Evolutionary conservation across 2,888 invertebrate genomes (phyloP), one percentile per base, ranked within the genome.

Genomic region (Linyphia triangularis): DNA sequence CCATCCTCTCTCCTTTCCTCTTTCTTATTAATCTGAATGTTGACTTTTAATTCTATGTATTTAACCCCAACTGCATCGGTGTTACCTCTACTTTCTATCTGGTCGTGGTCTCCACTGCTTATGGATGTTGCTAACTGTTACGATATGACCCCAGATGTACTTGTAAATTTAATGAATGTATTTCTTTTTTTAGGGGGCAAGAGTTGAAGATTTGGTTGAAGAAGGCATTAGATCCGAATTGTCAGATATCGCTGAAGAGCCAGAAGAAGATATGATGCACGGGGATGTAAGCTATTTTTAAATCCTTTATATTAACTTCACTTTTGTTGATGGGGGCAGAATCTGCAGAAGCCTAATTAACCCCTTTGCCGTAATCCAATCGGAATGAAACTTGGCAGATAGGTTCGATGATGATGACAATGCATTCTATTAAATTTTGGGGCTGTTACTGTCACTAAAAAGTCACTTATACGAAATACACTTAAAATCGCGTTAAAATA

Each of bases 171-270:
- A 2, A 65, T 69, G 30, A 7, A 43, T 30, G 2, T 30, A 0
- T 73, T 57, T 72, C 5, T 28, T 37, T 37, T 84, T 19, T n/a
- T 30, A 89, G 89, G 89, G 89, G 4, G 72, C 84, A 13, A 78
- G 84, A 70, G 89, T 89, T 24, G 89, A 89, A 43, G 89, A 89
- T 67, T 78, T 89, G 24, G 67, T 89, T 1, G 89, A 89, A 61
- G 89, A 89, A 67, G 89, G 89, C 16, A 78, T 89, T 19, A 40
- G 91, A 28, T 93, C 93, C 26, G 93, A 93, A 91, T 92, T 93
- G 67, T 93, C 93, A 30, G 93, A 93, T 91, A 93, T 93, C 89
- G 93, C 93, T 22, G 93, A 93, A 91, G 93, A 93, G 89, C 92
- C 92, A 63, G 93, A 93, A 90, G 93, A 92, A 69, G 91, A 89